Conservation (phyloP, 2,888 invertebrate genomes). For the Lymantria monacha region DNA sequence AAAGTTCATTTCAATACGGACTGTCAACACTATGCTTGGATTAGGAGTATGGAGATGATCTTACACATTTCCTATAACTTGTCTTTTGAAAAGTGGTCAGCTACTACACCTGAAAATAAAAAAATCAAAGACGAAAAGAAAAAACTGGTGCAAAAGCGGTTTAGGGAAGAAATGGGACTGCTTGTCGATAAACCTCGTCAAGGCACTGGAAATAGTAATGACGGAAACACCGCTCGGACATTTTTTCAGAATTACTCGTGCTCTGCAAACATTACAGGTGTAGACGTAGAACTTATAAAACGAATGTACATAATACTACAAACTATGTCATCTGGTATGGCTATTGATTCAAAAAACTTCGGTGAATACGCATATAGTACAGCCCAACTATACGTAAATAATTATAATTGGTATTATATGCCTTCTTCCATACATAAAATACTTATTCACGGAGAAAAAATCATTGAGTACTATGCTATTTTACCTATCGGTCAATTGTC, state of each 20-base stretch:
- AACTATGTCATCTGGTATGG: background rate
- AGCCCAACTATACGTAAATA: background rate
- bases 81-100: no score
- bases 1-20: background rate
- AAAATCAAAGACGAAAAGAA: background rate
- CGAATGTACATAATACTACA: background rate
- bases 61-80: background rate
- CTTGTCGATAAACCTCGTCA: background rate
- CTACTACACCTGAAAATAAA: background rate
- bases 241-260: background rate
- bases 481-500: slow-evolving; percentile 13
- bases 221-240: background rate
- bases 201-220: background rate
- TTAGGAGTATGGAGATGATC: background rate
- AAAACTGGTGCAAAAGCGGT: background rate
- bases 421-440: background rate
- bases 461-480: slow-evolving; percentile 5
- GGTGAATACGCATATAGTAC: background rate
- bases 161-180: background rate
- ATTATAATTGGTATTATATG: slow-evolving; percentile 11
- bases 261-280: background rate
- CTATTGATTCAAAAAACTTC: background rate
- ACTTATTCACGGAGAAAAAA: background rate
- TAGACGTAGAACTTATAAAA: background rate
- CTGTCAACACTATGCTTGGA: background rate